Evolutionary conservation across 2,888 invertebrate genomes (phyloP), one percentile per base, ranked within the genome.

Genomic region (Tinea pellionella): DNA sequence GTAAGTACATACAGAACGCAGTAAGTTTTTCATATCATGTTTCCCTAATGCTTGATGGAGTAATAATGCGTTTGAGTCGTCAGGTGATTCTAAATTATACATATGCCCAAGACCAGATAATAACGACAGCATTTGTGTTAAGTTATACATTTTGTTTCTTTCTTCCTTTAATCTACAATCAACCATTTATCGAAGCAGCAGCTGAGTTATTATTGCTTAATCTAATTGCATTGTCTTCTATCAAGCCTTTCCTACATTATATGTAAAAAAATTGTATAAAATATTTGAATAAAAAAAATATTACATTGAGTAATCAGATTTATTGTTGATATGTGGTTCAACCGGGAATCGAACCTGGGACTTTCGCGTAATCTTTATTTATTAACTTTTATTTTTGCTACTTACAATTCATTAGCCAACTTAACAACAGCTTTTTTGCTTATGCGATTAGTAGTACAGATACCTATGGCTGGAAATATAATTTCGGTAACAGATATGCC

Each of bases 381-480:
- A 24, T 3, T 24, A 2, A 24, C 6, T 3, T 24, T 24, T 24
- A 24, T 24, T 24, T 24, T 24, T 24, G 6, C 3, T 24, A 73
- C 84, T 75, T 71, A 88, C 88, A 89, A 64, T 59, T 67, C 65
- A 19, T 69, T 69, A 0, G 88, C 84, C 6, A 88, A 71, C 37
- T 73, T 69, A 3, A 68, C 71, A 19, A 77, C 75, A 11, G 84
- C 82, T 32, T 71, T 72, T 63, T 74, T 82, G 63, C 87, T 88
- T 18, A 89, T 86, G 60, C 87, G 78, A 66, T 89, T 89, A 62
- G 80, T 84, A 0, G 84, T 73, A 63, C 89, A 89, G 37, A 89
- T 75, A 0, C 88, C 87, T 1, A 88, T 72, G 0, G 88, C 88
- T 18, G 89, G 89, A 62, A 88, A 88, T 61, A 88, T 79, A 12